Conservation (phyloP, 2,113 vertebrate genomes). For the Tylochromis polylepis region DNA sequence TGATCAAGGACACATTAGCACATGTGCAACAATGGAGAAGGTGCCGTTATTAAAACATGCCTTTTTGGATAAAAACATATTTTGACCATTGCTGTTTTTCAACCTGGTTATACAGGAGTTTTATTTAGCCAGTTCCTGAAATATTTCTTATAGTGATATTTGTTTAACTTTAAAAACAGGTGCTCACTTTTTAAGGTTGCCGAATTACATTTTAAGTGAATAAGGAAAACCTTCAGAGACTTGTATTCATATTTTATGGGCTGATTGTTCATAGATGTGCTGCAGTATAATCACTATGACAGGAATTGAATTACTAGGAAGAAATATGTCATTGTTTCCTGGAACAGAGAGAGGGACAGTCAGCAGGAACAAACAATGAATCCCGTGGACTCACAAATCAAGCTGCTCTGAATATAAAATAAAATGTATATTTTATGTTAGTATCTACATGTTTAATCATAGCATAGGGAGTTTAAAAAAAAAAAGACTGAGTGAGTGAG, state of each 20-base stretch:
- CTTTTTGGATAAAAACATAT: background rate
- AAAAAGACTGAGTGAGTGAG: background rate
- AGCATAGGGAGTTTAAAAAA: background rate
- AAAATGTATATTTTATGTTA: background rate
- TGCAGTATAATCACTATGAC: background rate
- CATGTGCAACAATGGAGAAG: background rate
- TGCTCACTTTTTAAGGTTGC: background rate
- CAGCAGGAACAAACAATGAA: background rate
- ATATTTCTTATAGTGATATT: background rate
- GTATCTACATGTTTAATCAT: background rate
- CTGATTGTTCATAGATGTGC: background rate
- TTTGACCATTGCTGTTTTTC: background rate
- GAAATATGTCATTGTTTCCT: slow-evolving; percentile 3
- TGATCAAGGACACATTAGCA: background rate
- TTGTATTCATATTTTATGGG: background rate
- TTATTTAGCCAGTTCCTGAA: background rate
- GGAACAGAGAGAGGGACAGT: slow-evolving; percentile 7
- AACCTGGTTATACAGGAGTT: background rate
- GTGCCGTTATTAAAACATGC: background rate
- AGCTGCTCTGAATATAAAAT: background rate
- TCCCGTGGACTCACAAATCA: background rate
- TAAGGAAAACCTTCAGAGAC: background rate
- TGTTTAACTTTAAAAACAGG: background rate
- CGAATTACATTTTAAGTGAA: background rate
- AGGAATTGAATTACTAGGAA: background rate